Evolutionary conservation across 2,888 invertebrate genomes (phyloP).

Genomic region (Latrodectus elegans): DNA sequence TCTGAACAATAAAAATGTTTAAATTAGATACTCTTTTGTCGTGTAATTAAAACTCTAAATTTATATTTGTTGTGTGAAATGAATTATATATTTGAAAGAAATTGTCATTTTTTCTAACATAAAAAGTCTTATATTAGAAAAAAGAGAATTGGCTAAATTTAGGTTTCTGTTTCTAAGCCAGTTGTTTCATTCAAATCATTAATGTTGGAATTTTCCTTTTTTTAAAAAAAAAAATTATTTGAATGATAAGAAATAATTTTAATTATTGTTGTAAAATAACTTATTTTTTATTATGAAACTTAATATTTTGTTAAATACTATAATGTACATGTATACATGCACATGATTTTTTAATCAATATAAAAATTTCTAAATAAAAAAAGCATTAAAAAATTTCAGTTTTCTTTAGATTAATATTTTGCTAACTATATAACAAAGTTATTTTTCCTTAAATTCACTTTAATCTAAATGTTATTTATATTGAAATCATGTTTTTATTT

Average conservation of each 20-base stretch:
- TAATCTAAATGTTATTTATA: too few species aligned
- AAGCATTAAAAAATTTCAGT: too few species aligned
- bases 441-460: too few species aligned
- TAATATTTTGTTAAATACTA: neutral
- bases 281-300: neutral
- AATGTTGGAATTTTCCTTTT: neutral
- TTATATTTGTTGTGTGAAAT: neutral
- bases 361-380: too few species aligned
- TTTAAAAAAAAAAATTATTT: neutral
- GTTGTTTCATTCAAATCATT: neutral
- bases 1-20: too few species aligned
- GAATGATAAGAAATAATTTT: neutral
- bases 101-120: neutral
- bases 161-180: neutral
- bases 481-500: too few species aligned
- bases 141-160: neutral
- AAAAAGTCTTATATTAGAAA: neutral
- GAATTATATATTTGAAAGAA: conserved; percentile 5
- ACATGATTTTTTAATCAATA: too few species aligned
- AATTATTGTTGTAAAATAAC: neutral
- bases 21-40: too few species aligned
- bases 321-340: neutral
- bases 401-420: too few species aligned
- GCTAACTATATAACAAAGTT: too few species aligned
- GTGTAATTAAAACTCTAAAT: neutral